Evolutionary conservation across 2,888 invertebrate genomes (phyloP).

Genomic region (Dexiosoma caninum): DNA sequence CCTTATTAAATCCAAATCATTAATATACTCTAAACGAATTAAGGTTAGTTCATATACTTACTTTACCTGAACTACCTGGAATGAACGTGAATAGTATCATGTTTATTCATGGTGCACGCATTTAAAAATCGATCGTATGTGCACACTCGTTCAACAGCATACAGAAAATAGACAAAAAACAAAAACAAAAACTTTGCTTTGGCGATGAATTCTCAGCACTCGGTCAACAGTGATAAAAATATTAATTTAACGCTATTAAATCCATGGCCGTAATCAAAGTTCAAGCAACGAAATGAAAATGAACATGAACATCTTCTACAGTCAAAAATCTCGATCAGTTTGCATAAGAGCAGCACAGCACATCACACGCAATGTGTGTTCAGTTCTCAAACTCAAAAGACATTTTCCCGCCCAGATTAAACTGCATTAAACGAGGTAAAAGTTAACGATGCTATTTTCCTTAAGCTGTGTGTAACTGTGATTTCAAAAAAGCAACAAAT

Average conservation of each 20-base stretch:
- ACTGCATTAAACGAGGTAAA: slow-evolving; percentile 7
- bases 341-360: background rate
- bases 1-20: background rate
- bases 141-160: too few species aligned
- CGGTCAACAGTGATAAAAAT: background rate
- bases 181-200: too few species aligned
- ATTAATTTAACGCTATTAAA: slow-evolving; percentile 8
- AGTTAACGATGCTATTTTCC: background rate
- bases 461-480: too few species aligned
- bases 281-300: background rate
- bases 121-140: background rate
- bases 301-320: background rate
- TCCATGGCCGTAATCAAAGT: slow-evolving; percentile 23
- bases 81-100: slow-evolving; percentile 32
- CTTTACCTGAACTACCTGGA: slow-evolving; percentile 30
- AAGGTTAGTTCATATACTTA: background rate
- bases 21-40: background rate
- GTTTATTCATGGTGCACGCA: background rate
- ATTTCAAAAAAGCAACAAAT: too few species aligned
- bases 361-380: background rate
- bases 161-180: background rate
- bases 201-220: background rate
- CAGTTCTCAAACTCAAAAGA: too few species aligned
- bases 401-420: too few species aligned
- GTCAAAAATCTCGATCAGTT: background rate